Conservation (phyloP, 2,113 vertebrate genomes). For the Indri indri region DNA sequence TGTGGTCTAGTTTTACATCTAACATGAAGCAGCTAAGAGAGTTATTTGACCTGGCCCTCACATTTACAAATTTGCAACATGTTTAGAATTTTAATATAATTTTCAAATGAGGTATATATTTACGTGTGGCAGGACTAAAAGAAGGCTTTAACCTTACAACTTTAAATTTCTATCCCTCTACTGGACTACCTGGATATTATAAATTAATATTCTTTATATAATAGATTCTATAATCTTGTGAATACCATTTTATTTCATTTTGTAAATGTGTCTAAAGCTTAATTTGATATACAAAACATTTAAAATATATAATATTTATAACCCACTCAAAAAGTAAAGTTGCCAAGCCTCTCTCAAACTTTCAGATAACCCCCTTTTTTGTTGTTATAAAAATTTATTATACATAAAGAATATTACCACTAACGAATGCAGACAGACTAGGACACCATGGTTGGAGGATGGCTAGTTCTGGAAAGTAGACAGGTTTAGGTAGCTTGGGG, state of each 20-base stretch:
- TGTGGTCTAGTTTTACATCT: background rate
- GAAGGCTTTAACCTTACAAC: background rate
- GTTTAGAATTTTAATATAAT: background rate
- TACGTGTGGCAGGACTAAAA: background rate
- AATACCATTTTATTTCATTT: conserved; percentile 33
- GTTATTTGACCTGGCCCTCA: background rate
- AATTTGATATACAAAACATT: conserved; percentile 25
- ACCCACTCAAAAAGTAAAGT: background rate
- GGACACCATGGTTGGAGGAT: conserved; percentile 65
- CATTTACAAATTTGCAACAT: background rate
- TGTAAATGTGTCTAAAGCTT: conserved; percentile 30
- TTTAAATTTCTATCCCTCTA: conserved; percentile 31
- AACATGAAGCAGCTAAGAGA: background rate
- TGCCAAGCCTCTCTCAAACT: background rate
- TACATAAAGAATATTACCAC: conserved; percentile 84
- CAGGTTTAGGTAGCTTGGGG: conserved; percentile 26
- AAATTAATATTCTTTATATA: background rate
- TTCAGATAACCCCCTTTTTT: background rate
- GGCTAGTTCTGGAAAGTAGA: conserved; percentile 68
- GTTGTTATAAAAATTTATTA: conserved; percentile 87
- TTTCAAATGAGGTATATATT: conserved; percentile 13
- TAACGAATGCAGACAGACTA: conserved; percentile 75
- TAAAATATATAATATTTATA: background rate
- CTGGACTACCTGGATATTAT: background rate
- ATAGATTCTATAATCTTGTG: background rate